These are phyloP conservation scores for Drosophila peninsularis DNA, from an alignment of 2,888 invertebrate species.

Conservation along the genomic window DNA sequence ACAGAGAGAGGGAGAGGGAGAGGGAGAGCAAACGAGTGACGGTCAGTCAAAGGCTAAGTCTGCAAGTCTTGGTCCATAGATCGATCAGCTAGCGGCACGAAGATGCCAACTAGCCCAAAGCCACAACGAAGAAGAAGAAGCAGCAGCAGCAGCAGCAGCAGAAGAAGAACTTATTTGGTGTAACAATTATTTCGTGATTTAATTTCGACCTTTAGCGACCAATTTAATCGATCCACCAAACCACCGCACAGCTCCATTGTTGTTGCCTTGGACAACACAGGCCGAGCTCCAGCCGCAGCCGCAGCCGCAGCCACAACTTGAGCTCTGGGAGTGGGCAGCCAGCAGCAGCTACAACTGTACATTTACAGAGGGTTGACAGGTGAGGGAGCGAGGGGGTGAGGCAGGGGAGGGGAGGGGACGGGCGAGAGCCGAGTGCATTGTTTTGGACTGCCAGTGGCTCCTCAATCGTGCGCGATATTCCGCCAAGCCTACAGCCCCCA, in stretches of 20 bases:
- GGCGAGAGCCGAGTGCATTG: constrained; percentile 43
- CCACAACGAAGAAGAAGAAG: not conserved
- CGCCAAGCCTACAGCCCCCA: constrained; percentile 76
- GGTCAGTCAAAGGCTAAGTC: constrained; percentile 53
- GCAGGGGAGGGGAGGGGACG: not conserved
- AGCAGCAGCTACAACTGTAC: constrained; percentile 59
- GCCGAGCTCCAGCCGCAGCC: constrained; percentile 33
- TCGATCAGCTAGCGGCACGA: constrained; percentile 48
- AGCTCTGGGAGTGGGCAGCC: constrained; percentile 70
- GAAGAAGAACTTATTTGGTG: constrained; percentile 78
- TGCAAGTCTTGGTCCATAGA: constrained; percentile 27
- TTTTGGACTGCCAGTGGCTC: constrained; percentile 68
- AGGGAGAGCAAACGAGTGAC: constrained; percentile 28
- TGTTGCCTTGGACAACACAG: constrained; percentile 53
- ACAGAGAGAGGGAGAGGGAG: not conserved
- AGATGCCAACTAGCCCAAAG: constrained; percentile 36
- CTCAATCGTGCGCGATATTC: constrained; percentile 77
- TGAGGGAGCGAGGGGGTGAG: not conserved
- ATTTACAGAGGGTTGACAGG: constrained; percentile 30
- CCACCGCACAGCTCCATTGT: constrained; percentile 36
- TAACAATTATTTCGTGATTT: constrained; percentile 81
- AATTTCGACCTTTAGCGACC: constrained; percentile 81
- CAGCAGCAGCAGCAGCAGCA: constrained; percentile 12
- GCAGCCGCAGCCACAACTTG: constrained; percentile 26
- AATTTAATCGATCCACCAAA: constrained; percentile 79